Conservation (phyloP, 2,113 vertebrate species). For the Oxyura jamaicensis region DNA sequence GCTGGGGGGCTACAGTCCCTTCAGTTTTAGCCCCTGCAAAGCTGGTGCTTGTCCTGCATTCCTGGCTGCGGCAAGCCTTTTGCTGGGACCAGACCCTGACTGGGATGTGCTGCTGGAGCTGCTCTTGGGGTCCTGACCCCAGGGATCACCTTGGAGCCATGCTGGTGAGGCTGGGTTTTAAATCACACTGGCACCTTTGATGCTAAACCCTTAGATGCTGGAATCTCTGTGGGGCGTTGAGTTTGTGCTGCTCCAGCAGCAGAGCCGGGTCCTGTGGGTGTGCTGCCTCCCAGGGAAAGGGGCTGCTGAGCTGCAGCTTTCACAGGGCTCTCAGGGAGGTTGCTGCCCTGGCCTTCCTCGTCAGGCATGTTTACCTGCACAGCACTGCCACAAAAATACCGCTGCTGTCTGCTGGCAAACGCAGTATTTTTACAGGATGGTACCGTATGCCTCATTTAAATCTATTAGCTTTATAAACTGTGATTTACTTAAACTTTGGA, state of each 20-base stretch:
- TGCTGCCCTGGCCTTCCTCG: not conserved
- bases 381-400: not conserved
- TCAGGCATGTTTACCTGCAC: not conserved
- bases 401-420: not conserved
- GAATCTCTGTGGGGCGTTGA: fast-evolving
- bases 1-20: not conserved
- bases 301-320: not conserved
- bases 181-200: not conserved
- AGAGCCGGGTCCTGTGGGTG: not conserved
- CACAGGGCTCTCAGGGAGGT: not conserved
- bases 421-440: not conserved
- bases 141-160: not conserved
- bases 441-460: slow-evolving; percentile 18
- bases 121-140: fast-evolving
- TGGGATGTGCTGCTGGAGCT: not conserved
- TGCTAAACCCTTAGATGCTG: not conserved
- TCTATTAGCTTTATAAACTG: slow-evolving; percentile 21
- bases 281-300: fast-evolving
- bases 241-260: not conserved
- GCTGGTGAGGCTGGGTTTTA: not conserved
- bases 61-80: not conserved
- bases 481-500: slow-evolving; percentile 78
- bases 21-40: not conserved
- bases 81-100: not conserved
- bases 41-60: not conserved